Conservation (phyloP, 2,113 vertebrate genomes). For the Cryptotis parvus region DNA sequence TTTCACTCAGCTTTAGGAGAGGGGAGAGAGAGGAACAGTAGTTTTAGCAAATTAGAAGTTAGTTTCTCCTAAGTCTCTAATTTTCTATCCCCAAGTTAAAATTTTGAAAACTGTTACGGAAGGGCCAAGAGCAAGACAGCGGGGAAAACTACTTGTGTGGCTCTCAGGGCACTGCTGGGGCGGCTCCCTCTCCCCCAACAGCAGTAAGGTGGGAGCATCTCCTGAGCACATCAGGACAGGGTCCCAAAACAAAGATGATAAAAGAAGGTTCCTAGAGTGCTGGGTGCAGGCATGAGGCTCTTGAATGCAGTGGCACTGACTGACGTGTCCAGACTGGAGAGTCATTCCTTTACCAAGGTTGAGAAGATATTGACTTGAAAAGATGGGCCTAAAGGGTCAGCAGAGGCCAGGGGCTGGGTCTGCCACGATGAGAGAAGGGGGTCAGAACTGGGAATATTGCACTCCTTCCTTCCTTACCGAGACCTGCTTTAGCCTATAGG, state of each 20-base stretch:
- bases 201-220: no score
- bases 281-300: not conserved
- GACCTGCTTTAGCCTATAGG: no score
- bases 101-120: slow-evolving; percentile 41
- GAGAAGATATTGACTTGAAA: not conserved
- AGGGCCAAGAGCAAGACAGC: not conserved
- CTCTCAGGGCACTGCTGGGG: no score
- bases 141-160: not conserved
- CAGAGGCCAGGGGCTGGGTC: not conserved
- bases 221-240: no score
- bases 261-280: not conserved
- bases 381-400: not conserved
- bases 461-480: no score
- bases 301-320: not conserved
- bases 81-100: not conserved
- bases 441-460: no score
- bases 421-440: no score
- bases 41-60: not conserved
- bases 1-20: not conserved
- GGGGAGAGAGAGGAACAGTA: not conserved
- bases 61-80: not conserved
- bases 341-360: not conserved
- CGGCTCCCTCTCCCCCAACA: no score
- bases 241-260: no score
- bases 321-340: not conserved